Evolutionary conservation across 2,797 vertebrate genomes (phyloP).

Genomic region (Momotus momota): DNA sequence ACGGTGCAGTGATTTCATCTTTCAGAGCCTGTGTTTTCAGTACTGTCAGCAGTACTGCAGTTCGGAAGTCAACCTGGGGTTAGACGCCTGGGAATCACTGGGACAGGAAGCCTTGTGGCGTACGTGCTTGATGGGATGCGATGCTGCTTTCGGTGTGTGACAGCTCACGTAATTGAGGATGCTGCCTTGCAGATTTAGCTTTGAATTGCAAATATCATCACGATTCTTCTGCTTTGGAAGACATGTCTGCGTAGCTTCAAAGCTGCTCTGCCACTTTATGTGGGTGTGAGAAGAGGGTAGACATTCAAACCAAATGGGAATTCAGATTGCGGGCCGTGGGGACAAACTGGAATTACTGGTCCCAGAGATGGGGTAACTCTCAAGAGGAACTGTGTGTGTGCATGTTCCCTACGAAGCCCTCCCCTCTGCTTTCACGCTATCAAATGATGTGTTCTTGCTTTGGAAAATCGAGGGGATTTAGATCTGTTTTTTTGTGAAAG

Average conservation of each 20-base stretch:
- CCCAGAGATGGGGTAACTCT: not conserved
- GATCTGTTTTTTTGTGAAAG: not conserved
- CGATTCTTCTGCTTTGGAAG: conserved; percentile 15
- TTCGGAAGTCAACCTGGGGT: not conserved
- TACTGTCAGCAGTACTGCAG: not conserved
- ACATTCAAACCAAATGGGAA: not conserved
- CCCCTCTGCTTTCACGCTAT: not conserved
- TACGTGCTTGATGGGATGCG: not conserved
- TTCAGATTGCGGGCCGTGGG: not conserved
- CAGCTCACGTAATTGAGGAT: conserved; percentile 27
- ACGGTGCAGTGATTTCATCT: not conserved
- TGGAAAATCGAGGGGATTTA: not conserved
- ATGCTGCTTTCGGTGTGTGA: not conserved
- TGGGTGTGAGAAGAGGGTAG: not conserved
- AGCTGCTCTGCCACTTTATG: conserved; percentile 13
- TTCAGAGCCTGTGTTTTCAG: not conserved
- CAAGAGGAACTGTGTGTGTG: not conserved
- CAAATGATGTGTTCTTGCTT: not conserved
- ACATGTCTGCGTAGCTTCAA: not conserved
- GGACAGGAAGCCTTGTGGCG: not conserved
- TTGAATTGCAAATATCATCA: conserved; percentile 54
- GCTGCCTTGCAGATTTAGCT: conserved; percentile 3
- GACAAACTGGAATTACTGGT: not conserved
- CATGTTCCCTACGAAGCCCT: not conserved
- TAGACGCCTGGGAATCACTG: not conserved